These are phyloP conservation scores for Scaptomyza polygonia DNA, from an alignment of 2,888 invertebrate species.

Conservation along the genomic window DNA sequence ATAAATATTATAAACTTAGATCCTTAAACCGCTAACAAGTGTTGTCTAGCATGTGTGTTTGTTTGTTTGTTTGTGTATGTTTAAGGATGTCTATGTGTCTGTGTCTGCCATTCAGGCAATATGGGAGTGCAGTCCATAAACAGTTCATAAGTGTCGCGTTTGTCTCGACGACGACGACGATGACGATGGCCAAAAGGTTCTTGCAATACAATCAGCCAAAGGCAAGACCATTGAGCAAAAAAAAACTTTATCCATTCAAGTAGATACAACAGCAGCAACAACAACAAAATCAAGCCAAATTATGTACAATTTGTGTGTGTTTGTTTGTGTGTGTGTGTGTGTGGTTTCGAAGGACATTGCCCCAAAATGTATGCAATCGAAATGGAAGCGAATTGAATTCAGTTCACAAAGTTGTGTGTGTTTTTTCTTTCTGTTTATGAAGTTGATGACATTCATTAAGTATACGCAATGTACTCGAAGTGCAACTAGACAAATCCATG, in stretches of 20 bases:
- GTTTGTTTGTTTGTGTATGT: background rate
- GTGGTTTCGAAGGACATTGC: slow-evolving; percentile 71
- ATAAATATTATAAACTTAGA: slow-evolving; percentile 7
- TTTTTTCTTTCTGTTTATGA: slow-evolving; percentile 41
- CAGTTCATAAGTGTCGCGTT: slow-evolving; percentile 75
- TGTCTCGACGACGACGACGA: slow-evolving; percentile 41
- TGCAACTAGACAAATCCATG: slow-evolving; percentile 25
- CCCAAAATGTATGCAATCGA: slow-evolving; percentile 75
- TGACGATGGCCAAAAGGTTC: slow-evolving; percentile 35
- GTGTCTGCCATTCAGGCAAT: slow-evolving; percentile 24
- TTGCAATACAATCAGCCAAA: slow-evolving; percentile 34
- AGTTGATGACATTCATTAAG: slow-evolving; percentile 73
- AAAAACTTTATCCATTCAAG: slow-evolving; percentile 51
- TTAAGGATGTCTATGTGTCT: slow-evolving; percentile 9
- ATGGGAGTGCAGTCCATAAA: slow-evolving; percentile 59
- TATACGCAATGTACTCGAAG: slow-evolving; percentile 10
- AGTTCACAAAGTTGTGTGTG: slow-evolving; percentile 12
- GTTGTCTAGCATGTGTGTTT: background rate
- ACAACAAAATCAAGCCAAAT: slow-evolving; percentile 68
- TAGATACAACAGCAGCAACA: slow-evolving; percentile 28
- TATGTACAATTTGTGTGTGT: slow-evolving; percentile 69
- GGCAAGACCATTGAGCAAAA: slow-evolving; percentile 12
- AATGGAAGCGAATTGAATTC: slow-evolving; percentile 61
- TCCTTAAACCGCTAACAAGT: slow-evolving; percentile 19
- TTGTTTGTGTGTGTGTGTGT: slow-evolving; percentile 1